phyloP scores from a whole-genome alignment of 2,888 invertebrate species.

The Drosophila mayaguana region DNA sequence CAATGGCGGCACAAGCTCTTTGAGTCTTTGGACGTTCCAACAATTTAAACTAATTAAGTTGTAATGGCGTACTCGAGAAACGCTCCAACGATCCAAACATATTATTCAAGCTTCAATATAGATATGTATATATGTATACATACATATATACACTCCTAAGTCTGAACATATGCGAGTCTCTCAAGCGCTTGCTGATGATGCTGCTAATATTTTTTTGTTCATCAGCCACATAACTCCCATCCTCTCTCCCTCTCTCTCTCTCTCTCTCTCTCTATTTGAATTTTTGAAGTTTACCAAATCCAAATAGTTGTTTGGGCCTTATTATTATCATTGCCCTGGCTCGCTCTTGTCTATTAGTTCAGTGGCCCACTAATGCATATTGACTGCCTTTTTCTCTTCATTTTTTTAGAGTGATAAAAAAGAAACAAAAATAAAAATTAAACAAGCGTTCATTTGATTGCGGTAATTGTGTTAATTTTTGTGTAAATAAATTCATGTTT shows the following conservation, averaged over 20 bases:
- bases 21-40: conserved; percentile 62
- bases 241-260: background rate
- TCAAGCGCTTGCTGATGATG: conserved; percentile 65
- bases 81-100: conserved; percentile 50
- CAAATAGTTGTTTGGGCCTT: conserved; percentile 37
- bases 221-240: conserved; percentile 3
- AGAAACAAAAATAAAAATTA: conserved; percentile 8
- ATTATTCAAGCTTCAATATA: conserved; percentile 58
- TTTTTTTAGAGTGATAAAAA: conserved; percentile 32
- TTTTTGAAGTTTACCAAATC: conserved; percentile 67
- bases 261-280: conserved; percentile 5
- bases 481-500: conserved; percentile 52
- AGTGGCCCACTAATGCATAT: conserved; percentile 81
- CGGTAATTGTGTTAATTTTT: conserved; percentile 76
- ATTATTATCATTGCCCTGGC: conserved; percentile 35
- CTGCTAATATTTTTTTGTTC: conserved; percentile 75
- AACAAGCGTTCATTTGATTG: conserved; percentile 65
- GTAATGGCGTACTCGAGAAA: conserved; percentile 77
- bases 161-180: conserved; percentile 33
- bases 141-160: conserved; percentile 27
- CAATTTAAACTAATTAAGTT: conserved; percentile 82
- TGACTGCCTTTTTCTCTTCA: conserved; percentile 55
- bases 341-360: conserved; percentile 72
- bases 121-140: conserved; percentile 15
- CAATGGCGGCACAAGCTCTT: conserved; percentile 59